phyloP scores from a whole-genome alignment of 2,797 vertebrate genomes.

The Poecilia picta region DNA sequence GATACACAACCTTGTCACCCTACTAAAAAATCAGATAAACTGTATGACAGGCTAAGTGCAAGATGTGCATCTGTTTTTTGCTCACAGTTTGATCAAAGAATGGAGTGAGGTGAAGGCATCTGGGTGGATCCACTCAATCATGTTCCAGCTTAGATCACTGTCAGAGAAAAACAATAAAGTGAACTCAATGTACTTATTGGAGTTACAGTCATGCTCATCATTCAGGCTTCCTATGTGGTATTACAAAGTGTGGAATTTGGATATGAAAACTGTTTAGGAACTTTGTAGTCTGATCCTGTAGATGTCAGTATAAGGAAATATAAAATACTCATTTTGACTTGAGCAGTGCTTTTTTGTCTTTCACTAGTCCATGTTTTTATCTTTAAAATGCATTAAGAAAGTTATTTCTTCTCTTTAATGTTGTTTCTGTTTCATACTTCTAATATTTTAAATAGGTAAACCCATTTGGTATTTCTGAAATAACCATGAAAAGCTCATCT shows the following conservation, averaged over 20 bases:
- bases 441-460: not conserved
- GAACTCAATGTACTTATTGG: not conserved
- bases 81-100: conserved; percentile 94
- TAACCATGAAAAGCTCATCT: not conserved
- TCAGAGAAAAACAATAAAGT: conserved; percentile 20
- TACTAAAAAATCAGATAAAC: conserved; percentile 24
- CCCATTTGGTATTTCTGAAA: not conserved
- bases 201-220: not conserved
- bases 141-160: conserved; percentile 94
- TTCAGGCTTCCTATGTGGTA: not conserved
- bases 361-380: not conserved
- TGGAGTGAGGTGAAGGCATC: conserved; percentile 89
- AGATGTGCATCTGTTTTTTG: conserved; percentile 40
- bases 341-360: not conserved
- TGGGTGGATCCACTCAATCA: conserved; percentile 87
- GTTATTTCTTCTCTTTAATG: not conserved
- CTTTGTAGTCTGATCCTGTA: conserved; percentile 58
- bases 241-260: not conserved
- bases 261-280: not conserved
- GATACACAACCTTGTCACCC: conserved; percentile 22
- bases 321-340: not conserved
- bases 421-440: not conserved
- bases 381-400: not conserved
- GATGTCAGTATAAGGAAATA: conserved; percentile 65
- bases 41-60: not conserved